Evolutionary conservation across 2,888 invertebrate genomes (phyloP).

Genomic region (Tetanocera ferruginea): DNA sequence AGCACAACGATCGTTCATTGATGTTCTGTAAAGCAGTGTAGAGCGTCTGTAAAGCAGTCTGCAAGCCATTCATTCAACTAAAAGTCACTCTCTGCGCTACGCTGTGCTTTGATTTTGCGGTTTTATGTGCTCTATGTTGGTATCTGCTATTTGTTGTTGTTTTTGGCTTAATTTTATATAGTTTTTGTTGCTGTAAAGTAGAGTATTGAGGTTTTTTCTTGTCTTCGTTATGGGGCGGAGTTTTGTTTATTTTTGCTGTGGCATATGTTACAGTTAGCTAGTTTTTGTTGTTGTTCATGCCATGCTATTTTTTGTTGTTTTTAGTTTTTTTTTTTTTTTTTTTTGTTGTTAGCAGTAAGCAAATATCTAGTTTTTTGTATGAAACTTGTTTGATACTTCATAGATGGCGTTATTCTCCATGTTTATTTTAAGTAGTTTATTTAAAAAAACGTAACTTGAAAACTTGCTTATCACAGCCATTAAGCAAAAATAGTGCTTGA

Average conservation of each 20-base stretch:
- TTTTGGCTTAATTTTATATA: neutral
- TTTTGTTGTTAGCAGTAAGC: neutral
- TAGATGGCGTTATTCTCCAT: neutral
- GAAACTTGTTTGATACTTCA: neutral
- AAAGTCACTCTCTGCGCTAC: neutral
- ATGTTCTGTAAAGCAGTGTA: neutral
- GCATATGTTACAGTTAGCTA: constrained; percentile 25
- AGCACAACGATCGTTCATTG: neutral
- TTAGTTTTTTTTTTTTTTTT: neutral
- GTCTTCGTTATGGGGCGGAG: constrained; percentile 30
- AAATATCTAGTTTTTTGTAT: neutral
- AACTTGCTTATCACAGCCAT: neutral
- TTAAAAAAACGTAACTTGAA: neutral
- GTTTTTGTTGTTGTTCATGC: neutral
- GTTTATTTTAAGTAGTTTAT: neutral
- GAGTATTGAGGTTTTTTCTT: neutral
- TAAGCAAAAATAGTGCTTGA: neutral
- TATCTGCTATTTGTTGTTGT: neutral
- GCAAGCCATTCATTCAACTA: neutral
- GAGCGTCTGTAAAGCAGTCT: neutral
- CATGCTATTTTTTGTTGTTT: neutral
- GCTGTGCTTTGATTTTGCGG: neutral
- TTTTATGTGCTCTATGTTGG: neutral
- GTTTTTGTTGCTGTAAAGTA: neutral
- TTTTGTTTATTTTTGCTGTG: constrained; percentile 19